Evolutionary conservation across 2,113 vertebrate genomes (phyloP), one percentile per base, ranked within the genome.

Genomic region (Eulacestoma nigropectus): DNA sequence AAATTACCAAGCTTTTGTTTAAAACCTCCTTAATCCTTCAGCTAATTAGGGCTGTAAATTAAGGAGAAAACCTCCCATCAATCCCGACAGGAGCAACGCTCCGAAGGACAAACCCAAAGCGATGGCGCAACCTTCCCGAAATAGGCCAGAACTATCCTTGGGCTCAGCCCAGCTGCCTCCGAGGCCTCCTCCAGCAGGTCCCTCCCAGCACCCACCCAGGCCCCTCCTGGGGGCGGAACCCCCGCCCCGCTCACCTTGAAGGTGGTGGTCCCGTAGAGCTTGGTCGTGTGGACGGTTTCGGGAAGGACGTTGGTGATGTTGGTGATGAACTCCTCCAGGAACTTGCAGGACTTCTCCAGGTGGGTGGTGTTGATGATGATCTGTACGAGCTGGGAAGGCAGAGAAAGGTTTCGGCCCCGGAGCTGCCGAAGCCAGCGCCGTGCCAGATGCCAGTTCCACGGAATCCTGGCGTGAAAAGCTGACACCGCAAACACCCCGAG

Each of bases 321-420:
- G 89, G 99, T 99, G 95, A 99, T 99, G 95, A 99, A 99, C 87
- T 99, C 99, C 94, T 99, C 99, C 68, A 99, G 98, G 97, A 98
- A 99, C 64, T 98, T 98, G 97, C 99, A 99, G 80, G 99, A 99
- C 88, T 99, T 98, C 98, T 99, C 99, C 97, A 99, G 97, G 90
- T 99, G 99, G 59, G 99, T 99, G 21, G 99, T 99, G 96, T 99
- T 99, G 76, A 99, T 99, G 91, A 99, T 99, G 84, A 99, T 99
- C 98, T 99, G 99, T 16, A 99, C 99, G 83, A 99, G 97, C 99
- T 99, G 91, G 11, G 60, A 22, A 83, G 85, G 60, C 19, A 63
- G 2, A 3, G 14, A 10, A 57, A 10, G 33, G 4, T 18, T 67
- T 78, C 11, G 80, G 15, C 16, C 29, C 11, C 2, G 18, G 4